A percentile compares a stretch with the other conserved stretches of the same genome.
These are phyloP conservation scores for Noctilio leporinus DNA, from an alignment of 2,113 vertebrate species.

Conservation along the genomic window DNA sequence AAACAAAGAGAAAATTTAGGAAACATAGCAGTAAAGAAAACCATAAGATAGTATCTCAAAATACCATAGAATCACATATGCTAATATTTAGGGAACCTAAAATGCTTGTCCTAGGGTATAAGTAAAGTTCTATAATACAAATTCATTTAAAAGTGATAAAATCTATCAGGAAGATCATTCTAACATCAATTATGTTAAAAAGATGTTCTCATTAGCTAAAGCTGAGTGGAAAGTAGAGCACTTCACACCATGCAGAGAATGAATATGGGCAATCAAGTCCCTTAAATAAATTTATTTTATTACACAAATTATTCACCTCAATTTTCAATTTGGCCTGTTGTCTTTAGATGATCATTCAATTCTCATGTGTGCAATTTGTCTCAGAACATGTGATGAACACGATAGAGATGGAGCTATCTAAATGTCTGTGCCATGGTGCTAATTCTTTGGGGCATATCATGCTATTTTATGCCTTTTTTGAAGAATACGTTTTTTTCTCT, in stretches of 20 bases:
- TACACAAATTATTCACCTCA: constrained; percentile 28
- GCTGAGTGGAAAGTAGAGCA: constrained; percentile 18
- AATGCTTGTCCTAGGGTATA: neutral
- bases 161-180: neutral
- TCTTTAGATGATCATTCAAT: neutral
- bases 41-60: neutral
- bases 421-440: neutral
- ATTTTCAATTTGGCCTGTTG: constrained; percentile 35
- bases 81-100: neutral
- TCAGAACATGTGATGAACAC: neutral
- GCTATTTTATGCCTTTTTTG: neutral
- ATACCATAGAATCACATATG: neutral
- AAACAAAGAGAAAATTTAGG: neutral
- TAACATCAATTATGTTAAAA: constrained; percentile 23
- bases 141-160: neutral
- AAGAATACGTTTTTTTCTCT: neutral
- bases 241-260: constrained; percentile 27
- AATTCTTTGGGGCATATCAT: neutral
- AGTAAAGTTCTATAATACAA: neutral
- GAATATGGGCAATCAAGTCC: constrained; percentile 15
- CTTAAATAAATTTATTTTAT: constrained; percentile 55
- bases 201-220: constrained; percentile 4
- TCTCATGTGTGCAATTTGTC: constrained; percentile 29
- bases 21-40: neutral
- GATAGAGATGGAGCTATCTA: neutral